Percentiles rank a stretch among this genome's conserved stretches.
Conservation (phyloP, 2,888 invertebrate species). For the Arrhopalites spinosus region DNA sequence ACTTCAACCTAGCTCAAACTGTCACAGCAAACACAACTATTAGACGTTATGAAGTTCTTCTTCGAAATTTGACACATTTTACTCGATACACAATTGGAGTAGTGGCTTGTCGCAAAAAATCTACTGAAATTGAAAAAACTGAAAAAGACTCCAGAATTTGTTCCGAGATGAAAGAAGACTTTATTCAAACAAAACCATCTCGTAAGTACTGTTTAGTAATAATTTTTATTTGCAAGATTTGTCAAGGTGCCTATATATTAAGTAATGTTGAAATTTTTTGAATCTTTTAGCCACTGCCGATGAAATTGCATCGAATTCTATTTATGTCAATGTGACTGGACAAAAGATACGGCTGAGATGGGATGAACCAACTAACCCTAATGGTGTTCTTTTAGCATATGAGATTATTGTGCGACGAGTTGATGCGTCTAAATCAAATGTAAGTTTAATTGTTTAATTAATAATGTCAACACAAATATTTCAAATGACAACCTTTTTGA, state of each 20-base stretch:
- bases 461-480: too few relatives aligned
- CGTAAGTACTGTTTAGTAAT: conserved; percentile 22
- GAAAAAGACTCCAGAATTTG: conserved; percentile 61
- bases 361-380: conserved; percentile 81
- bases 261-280: too few relatives aligned
- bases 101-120: conserved; percentile 73
- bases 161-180: conserved; percentile 57
- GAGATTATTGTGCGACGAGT: conserved; percentile 74
- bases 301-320: conserved; percentile 64
- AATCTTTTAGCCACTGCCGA: conserved; percentile 70
- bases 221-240: too few relatives aligned
- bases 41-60: conserved; percentile 1
- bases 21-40: background rate
- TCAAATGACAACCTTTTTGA: background rate
- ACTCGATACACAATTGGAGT: conserved; percentile 76
- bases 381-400: conserved; percentile 79
- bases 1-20: background rate
- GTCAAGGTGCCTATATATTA: too few relatives aligned
- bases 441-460: background rate
- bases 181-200: conserved; percentile 62
- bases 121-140: conserved; percentile 60
- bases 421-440: conserved; percentile 68
- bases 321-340: conserved; percentile 58
- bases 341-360: conserved; percentile 74
- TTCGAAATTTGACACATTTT: conserved; percentile 74